Percentiles rank a stretch among this genome's conserved stretches.
Evolutionary conservation across 2,888 invertebrate species (phyloP).

Genomic region (Sinelater perroti): DNA sequence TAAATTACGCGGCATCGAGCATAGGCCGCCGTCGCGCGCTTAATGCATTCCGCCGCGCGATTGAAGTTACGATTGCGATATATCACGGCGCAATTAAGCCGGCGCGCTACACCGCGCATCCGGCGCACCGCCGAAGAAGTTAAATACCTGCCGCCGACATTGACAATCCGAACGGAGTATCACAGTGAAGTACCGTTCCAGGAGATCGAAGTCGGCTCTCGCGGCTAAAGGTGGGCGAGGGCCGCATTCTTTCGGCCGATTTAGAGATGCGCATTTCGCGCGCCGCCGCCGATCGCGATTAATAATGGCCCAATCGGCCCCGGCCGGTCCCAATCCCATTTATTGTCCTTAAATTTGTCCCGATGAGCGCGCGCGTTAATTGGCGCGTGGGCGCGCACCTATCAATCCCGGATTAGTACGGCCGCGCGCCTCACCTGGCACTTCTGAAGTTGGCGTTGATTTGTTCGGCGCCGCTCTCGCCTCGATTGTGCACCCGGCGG

Average conservation of each 20-base stretch:
- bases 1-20: constrained; percentile 35
- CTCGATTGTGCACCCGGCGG: too few species aligned
- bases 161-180: constrained; percentile 48
- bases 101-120: constrained; percentile 35
- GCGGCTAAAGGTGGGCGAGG: constrained; percentile 47
- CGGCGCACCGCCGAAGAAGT: constrained; percentile 39
- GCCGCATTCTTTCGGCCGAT: constrained; percentile 43
- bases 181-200: constrained; percentile 49
- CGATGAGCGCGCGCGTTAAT: too few species aligned
- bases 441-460: too few species aligned
- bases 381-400: too few species aligned
- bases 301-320: too few species aligned
- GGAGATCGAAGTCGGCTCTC: constrained; percentile 46
- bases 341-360: too few species aligned
- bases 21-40: constrained; percentile 29
- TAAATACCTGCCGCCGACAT: constrained; percentile 45
- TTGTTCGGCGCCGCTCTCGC: too few species aligned
- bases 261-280: constrained; percentile 24
- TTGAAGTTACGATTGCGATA: constrained; percentile 38
- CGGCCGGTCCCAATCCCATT: too few species aligned
- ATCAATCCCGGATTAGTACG: too few species aligned
- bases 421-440: too few species aligned
- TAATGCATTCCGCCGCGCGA: constrained; percentile 36
- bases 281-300: too few species aligned
- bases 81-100: constrained; percentile 39